A percentile compares a stretch with the other conserved stretches of the same genome.
These are phyloP conservation scores for Trichosurus vulpecula DNA, from an alignment of 2,797 vertebrate species.

Conservation along the genomic window DNA sequence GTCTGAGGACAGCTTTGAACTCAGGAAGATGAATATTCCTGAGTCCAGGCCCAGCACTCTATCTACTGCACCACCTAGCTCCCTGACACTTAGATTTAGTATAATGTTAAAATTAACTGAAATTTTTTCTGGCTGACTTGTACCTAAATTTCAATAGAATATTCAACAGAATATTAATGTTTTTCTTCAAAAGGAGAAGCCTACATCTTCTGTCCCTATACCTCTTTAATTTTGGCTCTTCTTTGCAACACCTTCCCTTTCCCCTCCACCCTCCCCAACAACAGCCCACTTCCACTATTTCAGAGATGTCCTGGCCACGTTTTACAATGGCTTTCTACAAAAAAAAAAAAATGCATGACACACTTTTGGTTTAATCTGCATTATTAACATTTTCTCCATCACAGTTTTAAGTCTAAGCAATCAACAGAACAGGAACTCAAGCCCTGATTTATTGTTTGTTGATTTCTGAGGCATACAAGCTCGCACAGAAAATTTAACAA, in stretches of 20 bases:
- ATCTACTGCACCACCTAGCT: no score
- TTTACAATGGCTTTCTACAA: neutral
- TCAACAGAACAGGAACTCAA: neutral
- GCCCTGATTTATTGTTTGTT: neutral
- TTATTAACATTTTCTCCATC: neutral
- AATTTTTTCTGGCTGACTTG: neutral
- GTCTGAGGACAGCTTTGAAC: neutral
- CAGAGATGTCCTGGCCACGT: neutral
- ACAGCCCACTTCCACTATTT: neutral
- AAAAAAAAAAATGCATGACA: no score
- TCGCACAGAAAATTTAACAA: neutral
- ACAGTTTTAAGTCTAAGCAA: neutral
- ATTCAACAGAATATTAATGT: neutral
- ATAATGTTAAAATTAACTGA: neutral
- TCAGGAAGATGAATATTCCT: neutral
- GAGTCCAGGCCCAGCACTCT: no score
- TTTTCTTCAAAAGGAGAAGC: neutral
- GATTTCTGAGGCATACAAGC: neutral
- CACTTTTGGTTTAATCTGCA: neutral
- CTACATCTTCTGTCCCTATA: neutral
- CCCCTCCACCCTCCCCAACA: neutral
- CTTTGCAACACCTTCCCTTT: neutral
- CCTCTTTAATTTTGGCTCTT: neutral
- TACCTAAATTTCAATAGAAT: neutral
- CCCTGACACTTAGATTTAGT: no score